Evolutionary conservation across 2,888 invertebrate genomes (phyloP), one percentile per base, ranked within the genome.

Genomic region (Antitype chi): DNA sequence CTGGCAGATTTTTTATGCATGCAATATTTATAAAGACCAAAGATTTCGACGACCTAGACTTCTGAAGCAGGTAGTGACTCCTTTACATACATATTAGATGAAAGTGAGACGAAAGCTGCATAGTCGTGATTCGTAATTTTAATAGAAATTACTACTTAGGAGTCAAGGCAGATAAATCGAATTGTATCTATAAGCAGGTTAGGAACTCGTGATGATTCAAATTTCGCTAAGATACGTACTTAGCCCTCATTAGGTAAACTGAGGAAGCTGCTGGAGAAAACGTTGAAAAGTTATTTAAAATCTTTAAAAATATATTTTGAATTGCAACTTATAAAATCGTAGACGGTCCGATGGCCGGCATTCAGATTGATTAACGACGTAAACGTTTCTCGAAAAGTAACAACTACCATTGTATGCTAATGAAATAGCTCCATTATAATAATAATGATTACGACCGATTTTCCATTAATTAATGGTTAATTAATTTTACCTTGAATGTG

Each of bases 401-500:
- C 28, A 28, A 59, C 72, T 52, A 9, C 71, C 63, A 86, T 84
- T 84, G 86, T 86, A 80, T 86, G 84, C 66, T 84, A 78, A 80
- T 85, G 38, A 43, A 53, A 59, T 73, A 75, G 71, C 74, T 73
- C 73, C n/a, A 74, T 76, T 74, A 53, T 69, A 74, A 60, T 79
- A 67, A 53, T 74, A 68, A 80, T 80, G 55, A 76, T 78, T 75
- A 74, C 52, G 23, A 60, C 78, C 28, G 49, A 78, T 70, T 78
- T 72, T 63, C 76, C 59, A 63, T 55, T 77, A 62, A 63, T 74
- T 76, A 84, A n/a, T 60, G 28, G 17, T 47, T 57, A 68, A 76
- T 78, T 62, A 62, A 11, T 59, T 74, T 86, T 66, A 57, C 86
- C 75, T 80, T 83, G 75, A 66, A 67, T 63, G 13, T 64, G 15